phyloP scores from a whole-genome alignment of 64 coral and sea anemone genomes.

The Montipora cactus region DNA sequence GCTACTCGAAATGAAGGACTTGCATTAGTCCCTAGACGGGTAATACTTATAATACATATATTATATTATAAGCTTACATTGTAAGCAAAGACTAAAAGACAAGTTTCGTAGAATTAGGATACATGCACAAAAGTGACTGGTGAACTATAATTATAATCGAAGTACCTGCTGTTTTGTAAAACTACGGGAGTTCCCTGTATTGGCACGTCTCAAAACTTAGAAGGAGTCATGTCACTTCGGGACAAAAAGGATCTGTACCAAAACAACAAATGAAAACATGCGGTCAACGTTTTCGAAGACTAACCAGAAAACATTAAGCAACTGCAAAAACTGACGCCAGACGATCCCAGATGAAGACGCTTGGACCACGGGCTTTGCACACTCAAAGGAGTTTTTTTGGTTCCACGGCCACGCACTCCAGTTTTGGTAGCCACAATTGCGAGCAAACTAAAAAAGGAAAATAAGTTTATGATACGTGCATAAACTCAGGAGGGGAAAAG shows the following conservation, averaged over 20 bases:
- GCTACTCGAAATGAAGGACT: too few relatives aligned
- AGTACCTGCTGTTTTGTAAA: background rate
- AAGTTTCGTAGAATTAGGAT: background rate
- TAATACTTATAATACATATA: too few relatives aligned
- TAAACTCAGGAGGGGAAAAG: background rate
- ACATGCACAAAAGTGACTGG: background rate
- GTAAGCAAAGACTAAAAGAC: background rate
- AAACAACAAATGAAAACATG: too few relatives aligned
- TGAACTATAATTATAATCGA: background rate
- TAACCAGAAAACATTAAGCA: background rate
- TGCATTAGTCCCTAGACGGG: too few relatives aligned
- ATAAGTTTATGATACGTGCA: background rate
- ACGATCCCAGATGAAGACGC: background rate
- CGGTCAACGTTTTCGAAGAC: slow-evolving; percentile 1
- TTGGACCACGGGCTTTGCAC: background rate
- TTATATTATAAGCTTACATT: background rate
- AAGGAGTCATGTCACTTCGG: background rate
- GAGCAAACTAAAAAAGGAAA: background rate
- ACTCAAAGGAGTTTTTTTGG: background rate
- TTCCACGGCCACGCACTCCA: background rate
- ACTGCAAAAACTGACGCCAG: background rate
- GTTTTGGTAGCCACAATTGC: background rate
- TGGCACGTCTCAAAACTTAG: background rate
- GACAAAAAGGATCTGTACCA: background rate
- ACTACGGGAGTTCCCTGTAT: slow-evolving; percentile 6